These are phyloP conservation scores for Ceryle rudis DNA, from an alignment of 2,797 vertebrate genomes.

Conservation along the genomic window DNA sequence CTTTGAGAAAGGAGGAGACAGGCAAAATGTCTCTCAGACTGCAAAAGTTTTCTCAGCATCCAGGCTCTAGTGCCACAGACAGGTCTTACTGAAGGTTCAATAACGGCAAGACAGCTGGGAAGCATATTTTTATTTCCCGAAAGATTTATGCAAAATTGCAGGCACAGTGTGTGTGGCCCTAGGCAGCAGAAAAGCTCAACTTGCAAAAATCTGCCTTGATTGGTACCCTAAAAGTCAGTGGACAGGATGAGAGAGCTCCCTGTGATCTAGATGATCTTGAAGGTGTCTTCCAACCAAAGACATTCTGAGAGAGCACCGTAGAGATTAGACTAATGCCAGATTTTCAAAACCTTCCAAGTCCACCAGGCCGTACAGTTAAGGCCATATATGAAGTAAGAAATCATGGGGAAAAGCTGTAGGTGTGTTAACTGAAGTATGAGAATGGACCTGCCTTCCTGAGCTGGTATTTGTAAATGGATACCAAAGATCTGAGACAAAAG, in stretches of 20 bases:
- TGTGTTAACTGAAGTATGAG: neutral
- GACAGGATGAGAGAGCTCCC: neutral
- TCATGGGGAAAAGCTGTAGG: neutral
- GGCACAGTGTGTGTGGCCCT: accelerated
- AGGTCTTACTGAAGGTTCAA: neutral
- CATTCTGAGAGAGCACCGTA: neutral
- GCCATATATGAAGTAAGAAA: neutral
- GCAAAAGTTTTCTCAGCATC: neutral
- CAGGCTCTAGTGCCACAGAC: neutral
- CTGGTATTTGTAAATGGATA: neutral
- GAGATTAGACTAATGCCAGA: neutral
- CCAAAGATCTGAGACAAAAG: neutral
- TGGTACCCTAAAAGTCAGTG: neutral
- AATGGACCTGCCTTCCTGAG: neutral
- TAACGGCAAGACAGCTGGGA: neutral
- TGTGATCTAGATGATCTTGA: neutral
- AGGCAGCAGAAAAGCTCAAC: neutral
- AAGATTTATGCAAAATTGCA: neutral
- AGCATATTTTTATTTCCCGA: neutral
- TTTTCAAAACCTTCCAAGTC: neutral
- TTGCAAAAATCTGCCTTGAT: neutral
- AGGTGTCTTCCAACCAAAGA: no score
- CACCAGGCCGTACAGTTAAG: neutral
- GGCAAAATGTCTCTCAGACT: neutral
- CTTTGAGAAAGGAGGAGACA: neutral